Evolutionary conservation across 2,797 vertebrate species (phyloP), one percentile per base, ranked within the genome.

Genomic region (Phyllotis vaccarum): DNA sequence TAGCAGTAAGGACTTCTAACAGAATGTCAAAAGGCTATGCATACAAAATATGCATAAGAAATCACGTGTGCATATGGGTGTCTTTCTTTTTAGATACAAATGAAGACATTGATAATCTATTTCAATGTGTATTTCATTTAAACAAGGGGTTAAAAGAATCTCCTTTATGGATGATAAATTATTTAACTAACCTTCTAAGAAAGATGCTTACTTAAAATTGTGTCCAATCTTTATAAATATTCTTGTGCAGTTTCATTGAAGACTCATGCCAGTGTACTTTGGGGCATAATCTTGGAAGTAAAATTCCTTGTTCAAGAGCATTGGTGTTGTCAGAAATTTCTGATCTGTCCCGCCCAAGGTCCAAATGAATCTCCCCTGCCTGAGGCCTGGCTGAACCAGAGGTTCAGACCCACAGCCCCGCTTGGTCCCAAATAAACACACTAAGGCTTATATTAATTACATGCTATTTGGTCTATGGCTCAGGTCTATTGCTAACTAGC

Each of bases 261-360:
- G 12, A 89, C 9, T 66, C 52, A 60, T 40, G 29, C 52, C 49
- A 37, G 4, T 64, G 79, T 37, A 72, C 29, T 94, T 60, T 29
- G 3, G 58, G 31, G 74, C 76, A 64, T 37, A 90, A n/a, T 81
- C 52, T 89, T 83, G 72, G 70, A 91, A 85, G 12, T 43, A 37
- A 94, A 95, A 94, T 91, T 87, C 27, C 40, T 88, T 31, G 19
- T 24, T 82, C 78, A 75, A 94, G 46, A 92, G 6, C 72, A 91
- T 19, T 19, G 9, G n/a, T 49, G 46, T 49, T 49, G n/a, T n/a
- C n/a, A n/a, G n/a, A n/a, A n/a, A n/a, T n/a, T n/a, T n/a, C n/a
- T n/a, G n/a, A n/a, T n/a, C n/a, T n/a, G n/a, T n/a, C n/a, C n/a
- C n/a, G n/a, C n/a, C n/a, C n/a, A n/a, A n/a, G n/a, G n/a, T n/a